Conservation (phyloP, 2,113 vertebrate genomes). For the Candoia aspera region DNA sequence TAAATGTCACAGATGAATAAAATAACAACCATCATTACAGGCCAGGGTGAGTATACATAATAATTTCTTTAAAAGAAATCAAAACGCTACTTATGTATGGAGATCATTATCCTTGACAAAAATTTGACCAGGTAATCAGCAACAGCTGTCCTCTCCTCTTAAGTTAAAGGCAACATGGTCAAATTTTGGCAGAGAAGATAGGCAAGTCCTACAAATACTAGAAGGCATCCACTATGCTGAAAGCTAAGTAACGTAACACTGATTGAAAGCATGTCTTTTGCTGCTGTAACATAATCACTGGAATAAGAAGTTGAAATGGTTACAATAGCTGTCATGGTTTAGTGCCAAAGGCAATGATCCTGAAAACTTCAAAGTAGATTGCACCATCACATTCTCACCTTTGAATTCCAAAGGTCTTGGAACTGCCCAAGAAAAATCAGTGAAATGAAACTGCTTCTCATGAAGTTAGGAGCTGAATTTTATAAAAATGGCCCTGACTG, state of each 20-base stretch:
- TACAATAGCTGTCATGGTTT: constrained; percentile 21
- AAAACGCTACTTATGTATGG: not conserved
- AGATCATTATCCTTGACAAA: not conserved
- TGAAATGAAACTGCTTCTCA: constrained; percentile 18
- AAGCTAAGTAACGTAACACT: not conserved
- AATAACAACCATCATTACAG: not conserved
- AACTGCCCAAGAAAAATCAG: constrained; percentile 3
- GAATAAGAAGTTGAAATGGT: not conserved
- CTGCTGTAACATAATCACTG: constrained; percentile 4
- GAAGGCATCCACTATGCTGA: not conserved
- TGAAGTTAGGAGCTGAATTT: not conserved
- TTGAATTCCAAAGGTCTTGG: constrained; percentile 11
- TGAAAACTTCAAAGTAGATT: constrained; percentile 18
- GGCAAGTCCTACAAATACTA: not conserved
- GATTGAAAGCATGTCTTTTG: not conserved
- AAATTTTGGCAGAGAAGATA: not conserved
- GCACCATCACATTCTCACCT: constrained; percentile 3
- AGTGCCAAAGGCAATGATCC: constrained; percentile 17
- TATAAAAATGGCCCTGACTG: not conserved
- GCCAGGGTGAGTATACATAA: not conserved
- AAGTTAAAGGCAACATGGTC: not conserved
- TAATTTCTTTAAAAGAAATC: not conserved
- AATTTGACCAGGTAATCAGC: not conserved
- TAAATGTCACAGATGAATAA: not conserved
- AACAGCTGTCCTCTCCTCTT: not conserved